A percentile compares a stretch with the other conserved stretches of the same genome.
Conservation (phyloP, 2,113 vertebrate species). For the Gracilinanus agilis region DNA sequence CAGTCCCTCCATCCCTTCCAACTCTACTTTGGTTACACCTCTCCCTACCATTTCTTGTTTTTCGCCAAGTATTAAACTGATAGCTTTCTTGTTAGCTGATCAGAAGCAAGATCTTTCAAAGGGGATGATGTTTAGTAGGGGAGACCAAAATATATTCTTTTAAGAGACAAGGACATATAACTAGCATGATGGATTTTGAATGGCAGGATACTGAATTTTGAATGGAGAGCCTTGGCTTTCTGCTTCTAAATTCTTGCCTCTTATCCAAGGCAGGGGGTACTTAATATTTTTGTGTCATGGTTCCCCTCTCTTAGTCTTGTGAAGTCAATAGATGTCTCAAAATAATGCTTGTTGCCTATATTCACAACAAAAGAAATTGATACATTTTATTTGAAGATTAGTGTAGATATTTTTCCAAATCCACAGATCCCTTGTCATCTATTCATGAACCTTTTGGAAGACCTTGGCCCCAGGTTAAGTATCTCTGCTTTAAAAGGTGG, state of each 20-base stretch:
- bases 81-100: neutral
- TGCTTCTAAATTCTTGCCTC: neutral
- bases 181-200: neutral
- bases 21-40: too few relatives aligned
- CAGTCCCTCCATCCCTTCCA: neutral
- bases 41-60: accelerated
- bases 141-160: neutral
- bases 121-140: neutral
- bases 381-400: neutral
- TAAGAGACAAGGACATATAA: neutral
- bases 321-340: neutral
- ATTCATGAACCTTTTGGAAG: neutral
- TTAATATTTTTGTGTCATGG: neutral
- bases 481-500: neutral
- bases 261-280: neutral
- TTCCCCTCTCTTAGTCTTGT: neutral
- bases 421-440: neutral
- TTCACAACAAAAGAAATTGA: neutral
- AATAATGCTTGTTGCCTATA: neutral
- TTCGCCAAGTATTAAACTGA: neutral
- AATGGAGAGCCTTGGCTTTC: neutral
- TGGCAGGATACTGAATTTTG: neutral
- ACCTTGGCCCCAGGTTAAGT: neutral
- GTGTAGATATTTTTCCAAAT: neutral
- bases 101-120: neutral